Base-by-base conservation (phyloP, 2,888 invertebrate genomes). In the Leptinotarsa haldemani region DNA sequence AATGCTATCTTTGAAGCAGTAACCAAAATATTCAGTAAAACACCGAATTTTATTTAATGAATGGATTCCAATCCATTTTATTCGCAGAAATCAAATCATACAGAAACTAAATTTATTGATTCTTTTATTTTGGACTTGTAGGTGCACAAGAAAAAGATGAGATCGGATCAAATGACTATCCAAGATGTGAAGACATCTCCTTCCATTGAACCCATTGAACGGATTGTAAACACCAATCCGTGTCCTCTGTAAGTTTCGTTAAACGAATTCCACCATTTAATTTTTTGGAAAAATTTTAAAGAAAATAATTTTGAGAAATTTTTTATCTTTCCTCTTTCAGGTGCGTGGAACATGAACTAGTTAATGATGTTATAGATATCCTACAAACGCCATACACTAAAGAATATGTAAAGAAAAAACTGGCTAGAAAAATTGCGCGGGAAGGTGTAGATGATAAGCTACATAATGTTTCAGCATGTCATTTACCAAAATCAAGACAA, bases 381-480 rank as follows among this genome's bases (percentile, higher is more conserved):
- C 73, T 88, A 50, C 88, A 89, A 65, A 80, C 80, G 16, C 88
- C 89, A 1, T 79, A 87, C 66, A 85, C 85, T 3, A 85, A 85
- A 70, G 80, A 81, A 7, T 85, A 88, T 76, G 87, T 86, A n/a
- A 82, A 82, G 70, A 77, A 81, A 20, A 87, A 86, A 77, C 77
- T 89, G 50, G 74, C 80, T n/a, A 73, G 74, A 47, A 83, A 86
- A 48, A 80, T 88, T 40, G 70, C 81, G 66, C 74, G 83, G 13
- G 86, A 87, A 40, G 88, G 88, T 65, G 84, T 84, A 22, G 75
- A 84, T 3, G 87, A 88, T 25, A 83, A 87, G 40, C 78, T 89
- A 71, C 90, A 90, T 78, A 90, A 89, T 77, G 88, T 90, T 22
- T 90, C 90, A 25, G 87, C 85, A 5, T 90, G 90, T 78, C 88